A percentile compares a stretch with the other conserved stretches of the same genome.
Conservation (phyloP, 2,888 invertebrate genomes). For the Cyaniris semiargus region DNA sequence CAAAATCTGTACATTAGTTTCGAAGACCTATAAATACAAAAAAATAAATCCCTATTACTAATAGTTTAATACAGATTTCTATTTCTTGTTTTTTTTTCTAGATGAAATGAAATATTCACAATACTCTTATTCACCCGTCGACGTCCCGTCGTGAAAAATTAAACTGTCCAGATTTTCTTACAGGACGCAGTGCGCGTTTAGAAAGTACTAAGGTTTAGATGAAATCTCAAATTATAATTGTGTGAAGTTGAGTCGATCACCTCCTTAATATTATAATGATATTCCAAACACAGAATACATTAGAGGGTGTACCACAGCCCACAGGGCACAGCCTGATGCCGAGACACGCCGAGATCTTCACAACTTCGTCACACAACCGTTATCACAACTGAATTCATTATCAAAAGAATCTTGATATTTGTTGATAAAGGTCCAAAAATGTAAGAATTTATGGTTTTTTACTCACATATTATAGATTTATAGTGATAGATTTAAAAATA, state of each 20-base stretch:
- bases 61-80: no score
- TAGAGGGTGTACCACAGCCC: constrained; percentile 55
- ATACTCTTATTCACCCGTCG: no score
- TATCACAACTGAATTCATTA: constrained; percentile 1
- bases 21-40: no score
- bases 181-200: not conserved
- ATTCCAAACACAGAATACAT: constrained; percentile 78
- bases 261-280: constrained; percentile 77
- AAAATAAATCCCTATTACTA: no score
- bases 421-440: not conserved
- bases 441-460: not conserved
- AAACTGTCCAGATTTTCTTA: no score
- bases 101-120: no score
- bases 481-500: no score
- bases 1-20: no score
- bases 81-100: no score
- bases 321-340: constrained; percentile 42
- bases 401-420: not conserved
- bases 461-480: no score
- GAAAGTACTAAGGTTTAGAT: constrained; percentile 33
- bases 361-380: constrained; percentile 9
- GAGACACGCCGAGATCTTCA: not conserved
- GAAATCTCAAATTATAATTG: constrained; percentile 72
- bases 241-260: constrained; percentile 49
- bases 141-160: no score